phyloP scores from a whole-genome alignment of 1,140 invertebrate species.

The Apis cerana region DNA sequence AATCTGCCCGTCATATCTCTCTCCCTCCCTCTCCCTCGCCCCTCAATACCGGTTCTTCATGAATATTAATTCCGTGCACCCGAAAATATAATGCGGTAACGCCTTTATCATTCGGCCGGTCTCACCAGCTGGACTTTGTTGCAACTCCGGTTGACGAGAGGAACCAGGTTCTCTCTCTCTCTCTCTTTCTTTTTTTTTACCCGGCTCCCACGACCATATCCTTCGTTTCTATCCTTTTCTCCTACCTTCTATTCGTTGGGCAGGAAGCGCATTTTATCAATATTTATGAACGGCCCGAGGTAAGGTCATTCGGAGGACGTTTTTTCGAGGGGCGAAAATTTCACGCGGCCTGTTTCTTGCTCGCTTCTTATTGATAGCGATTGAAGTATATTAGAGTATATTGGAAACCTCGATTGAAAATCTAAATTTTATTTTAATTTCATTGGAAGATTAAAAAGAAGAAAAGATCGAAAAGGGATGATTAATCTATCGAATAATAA shows the following conservation, averaged over 20 bases:
- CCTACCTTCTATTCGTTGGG: conserved; percentile 57
- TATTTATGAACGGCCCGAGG: conserved; percentile 73
- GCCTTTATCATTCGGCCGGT: conserved; percentile 54
- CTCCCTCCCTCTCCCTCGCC: conserved; percentile 11
- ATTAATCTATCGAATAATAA: too few relatives aligned
- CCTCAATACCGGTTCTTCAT: conserved; percentile 55
- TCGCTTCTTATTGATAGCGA: neutral
- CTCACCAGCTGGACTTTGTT: conserved; percentile 35
- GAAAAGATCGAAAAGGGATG: too few relatives aligned
- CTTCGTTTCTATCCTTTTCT: conserved; percentile 54
- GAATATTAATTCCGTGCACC: conserved; percentile 71
- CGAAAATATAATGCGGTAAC: conserved; percentile 70
- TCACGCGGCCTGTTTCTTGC: neutral
- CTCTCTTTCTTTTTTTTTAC: neutral
- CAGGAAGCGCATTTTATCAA: conserved; percentile 65
- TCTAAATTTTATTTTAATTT: too few relatives aligned
- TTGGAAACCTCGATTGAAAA: too few relatives aligned
- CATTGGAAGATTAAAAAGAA: too few relatives aligned
- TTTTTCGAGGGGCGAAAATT: conserved; percentile 50
- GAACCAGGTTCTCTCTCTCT: conserved; percentile 39
- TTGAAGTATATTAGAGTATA: neutral
- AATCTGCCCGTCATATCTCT: conserved; percentile 53
- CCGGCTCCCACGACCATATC: neutral
- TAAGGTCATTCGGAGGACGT: conserved; percentile 70
- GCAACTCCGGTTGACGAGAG: conserved; percentile 14